Conservation (phyloP, 2,797 vertebrate species). For the Distichodus sexfasciatus region DNA sequence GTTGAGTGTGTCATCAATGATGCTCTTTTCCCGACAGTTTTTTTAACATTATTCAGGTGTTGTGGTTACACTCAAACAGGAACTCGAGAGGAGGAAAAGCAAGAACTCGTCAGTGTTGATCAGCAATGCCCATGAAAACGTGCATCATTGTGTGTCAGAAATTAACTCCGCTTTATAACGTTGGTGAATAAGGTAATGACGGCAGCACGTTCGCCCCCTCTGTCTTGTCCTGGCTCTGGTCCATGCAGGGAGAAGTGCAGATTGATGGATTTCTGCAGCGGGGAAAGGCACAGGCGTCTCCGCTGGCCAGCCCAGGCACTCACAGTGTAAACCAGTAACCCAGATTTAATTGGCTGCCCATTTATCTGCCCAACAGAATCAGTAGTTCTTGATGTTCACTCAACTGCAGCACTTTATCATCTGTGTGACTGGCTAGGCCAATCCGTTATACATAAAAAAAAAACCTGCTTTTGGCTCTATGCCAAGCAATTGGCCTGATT, state of each 20-base stretch:
- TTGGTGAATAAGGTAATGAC: not conserved
- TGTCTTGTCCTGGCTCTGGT: constrained; percentile 56
- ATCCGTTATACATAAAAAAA: constrained; percentile 31
- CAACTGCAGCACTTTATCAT: constrained; percentile 56
- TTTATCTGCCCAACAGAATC: constrained; percentile 73
- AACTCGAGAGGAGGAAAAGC: too few relatives aligned
- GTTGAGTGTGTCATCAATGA: too few relatives aligned
- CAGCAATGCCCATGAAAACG: too few relatives aligned
- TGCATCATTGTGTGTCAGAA: not conserved
- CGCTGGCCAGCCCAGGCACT: constrained; percentile 55
- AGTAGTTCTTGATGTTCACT: constrained; percentile 60
- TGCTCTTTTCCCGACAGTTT: too few relatives aligned
- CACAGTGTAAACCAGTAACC: constrained; percentile 75
- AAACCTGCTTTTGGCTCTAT: constrained; percentile 33
- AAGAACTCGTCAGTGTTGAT: too few relatives aligned
- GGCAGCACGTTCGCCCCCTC: constrained; percentile 6
- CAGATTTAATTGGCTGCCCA: constrained; percentile 78
- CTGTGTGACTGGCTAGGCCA: constrained; percentile 36
- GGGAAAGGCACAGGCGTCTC: constrained; percentile 69
- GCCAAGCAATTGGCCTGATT: constrained; percentile 33
- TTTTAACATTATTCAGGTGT: too few relatives aligned
- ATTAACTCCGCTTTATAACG: too few relatives aligned
- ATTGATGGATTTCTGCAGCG: constrained; percentile 74
- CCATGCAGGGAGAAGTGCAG: constrained; percentile 37
- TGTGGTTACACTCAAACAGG: too few relatives aligned